phyloP scores from a whole-genome alignment of 1,140 invertebrate species.

The Camponotus vicinus region DNA sequence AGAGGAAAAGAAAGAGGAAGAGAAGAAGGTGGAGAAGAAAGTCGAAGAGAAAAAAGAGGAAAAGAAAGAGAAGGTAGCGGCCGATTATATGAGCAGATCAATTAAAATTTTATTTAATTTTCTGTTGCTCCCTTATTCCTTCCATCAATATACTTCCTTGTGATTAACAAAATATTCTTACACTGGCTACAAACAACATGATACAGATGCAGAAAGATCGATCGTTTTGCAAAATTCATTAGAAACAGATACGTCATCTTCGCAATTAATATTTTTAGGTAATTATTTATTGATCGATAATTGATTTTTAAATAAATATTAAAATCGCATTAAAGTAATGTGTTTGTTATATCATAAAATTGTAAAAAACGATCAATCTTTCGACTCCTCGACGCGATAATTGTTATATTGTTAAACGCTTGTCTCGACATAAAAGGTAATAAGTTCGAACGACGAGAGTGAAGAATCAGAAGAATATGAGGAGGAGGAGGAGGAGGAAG shows the following conservation, averaged over 20 bases:
- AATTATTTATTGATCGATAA: slow-evolving; percentile 16
- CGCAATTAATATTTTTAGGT: background rate
- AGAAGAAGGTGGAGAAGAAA: slow-evolving; percentile 76
- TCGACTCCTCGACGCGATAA: slow-evolving; percentile 33
- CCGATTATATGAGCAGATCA: background rate
- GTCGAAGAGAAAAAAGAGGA: slow-evolving; percentile 73
- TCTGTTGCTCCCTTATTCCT: background rate
- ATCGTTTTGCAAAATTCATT: slow-evolving; percentile 39
- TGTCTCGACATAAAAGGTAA: slow-evolving; percentile 60
- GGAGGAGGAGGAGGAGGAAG: slow-evolving; percentile 83
- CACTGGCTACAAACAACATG: slow-evolving; percentile 18
- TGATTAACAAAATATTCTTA: slow-evolving; percentile 49
- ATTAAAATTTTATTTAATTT: slow-evolving; percentile 28
- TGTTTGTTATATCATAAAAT: background rate
- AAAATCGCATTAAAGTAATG: background rate
- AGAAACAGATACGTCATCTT: background rate
- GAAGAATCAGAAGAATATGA: slow-evolving; percentile 78
- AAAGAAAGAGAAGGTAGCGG: slow-evolving; percentile 82
- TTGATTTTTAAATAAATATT: background rate
- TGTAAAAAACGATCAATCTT: slow-evolving; percentile 32
- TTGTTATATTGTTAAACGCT: slow-evolving; percentile 54
- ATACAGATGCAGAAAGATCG: slow-evolving; percentile 37
- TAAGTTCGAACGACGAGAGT: slow-evolving; percentile 81
- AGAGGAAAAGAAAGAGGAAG: slow-evolving; percentile 77
- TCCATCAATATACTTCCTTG: background rate